Conservation (phyloP, 2,888 invertebrate species). For the Chymomyza procnemis region DNA sequence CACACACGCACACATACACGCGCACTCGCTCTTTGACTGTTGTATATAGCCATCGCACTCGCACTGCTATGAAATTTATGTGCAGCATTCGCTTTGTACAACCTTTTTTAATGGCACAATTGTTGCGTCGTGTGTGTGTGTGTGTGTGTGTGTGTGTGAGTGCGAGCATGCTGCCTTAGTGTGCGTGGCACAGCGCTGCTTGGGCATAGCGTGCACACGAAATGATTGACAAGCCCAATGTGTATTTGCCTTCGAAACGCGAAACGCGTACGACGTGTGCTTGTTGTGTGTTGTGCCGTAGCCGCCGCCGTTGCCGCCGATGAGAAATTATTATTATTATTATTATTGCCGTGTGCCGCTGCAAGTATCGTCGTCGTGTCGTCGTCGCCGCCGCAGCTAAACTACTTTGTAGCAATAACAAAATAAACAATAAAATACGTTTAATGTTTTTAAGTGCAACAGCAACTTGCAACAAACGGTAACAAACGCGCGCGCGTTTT, state of each 20-base stretch:
- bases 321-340: conserved; percentile 50
- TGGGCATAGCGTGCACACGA: conserved; percentile 11
- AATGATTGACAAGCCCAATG: conserved; percentile 63
- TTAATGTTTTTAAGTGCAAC: background rate
- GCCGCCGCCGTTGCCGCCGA: conserved; percentile 60
- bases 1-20: conserved; percentile 9
- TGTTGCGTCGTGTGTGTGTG: conserved; percentile 65
- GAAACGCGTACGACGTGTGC: conserved; percentile 79
- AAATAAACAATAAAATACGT: conserved; percentile 17
- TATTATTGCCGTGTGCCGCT: conserved; percentile 11
- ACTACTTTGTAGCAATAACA: conserved; percentile 19
- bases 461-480: conserved; percentile 11
- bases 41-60: conserved; percentile 62
- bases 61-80: conserved; percentile 54
- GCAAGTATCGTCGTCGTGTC: background rate
- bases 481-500: conserved; percentile 44
- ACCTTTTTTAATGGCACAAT: conserved; percentile 75
- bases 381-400: conserved; percentile 32
- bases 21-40: conserved; percentile 38
- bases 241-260: conserved; percentile 80
- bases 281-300: conserved; percentile 67
- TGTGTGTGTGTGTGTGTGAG: conserved; percentile 8
- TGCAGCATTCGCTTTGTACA: conserved; percentile 47
- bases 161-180: conserved; percentile 12
- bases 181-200: conserved; percentile 56